Evolutionary conservation across 2,113 vertebrate genomes (phyloP), one percentile per base, ranked within the genome.

Genomic region (Motacilla alba): DNA sequence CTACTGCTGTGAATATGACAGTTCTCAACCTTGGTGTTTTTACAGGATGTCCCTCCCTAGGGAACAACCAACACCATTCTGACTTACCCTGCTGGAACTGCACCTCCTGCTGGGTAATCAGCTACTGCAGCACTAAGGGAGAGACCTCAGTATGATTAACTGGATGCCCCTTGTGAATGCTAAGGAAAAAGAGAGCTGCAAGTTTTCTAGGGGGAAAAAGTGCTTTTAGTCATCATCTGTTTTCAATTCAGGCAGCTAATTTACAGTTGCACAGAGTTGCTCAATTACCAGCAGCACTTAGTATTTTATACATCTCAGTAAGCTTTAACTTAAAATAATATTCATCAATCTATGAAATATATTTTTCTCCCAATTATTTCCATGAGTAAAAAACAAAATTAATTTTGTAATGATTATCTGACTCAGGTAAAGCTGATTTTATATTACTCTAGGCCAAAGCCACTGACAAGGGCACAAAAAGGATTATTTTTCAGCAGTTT

Each of bases 391-490:
- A 96, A 98, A 96, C 82, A 97, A 98, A 98, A 99, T 98, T 98
- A 98, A 98, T 98, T 99, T 99, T 99, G 98, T 97, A 99, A 99
- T 98, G 98, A 99, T 99, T 99, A 98, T 98, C 98, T 99, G 98
- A 99, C 98, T 98, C 97, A 96, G 98, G 98, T 98, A 98, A 98
- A 99, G 98, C 98, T 96, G 97, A 98, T 98, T 98, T 99, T 98
- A 97, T 98, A 97, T 98, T 97, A 98, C 98, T 98, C 96, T 97
- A 98, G 98, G 98, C 98, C 97, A 86, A 95, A 98, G 97, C 90
- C 96, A 96, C 97, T 98, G 98, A 98, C 98, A 98, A 98, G 99
- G 98, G 98, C 98, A 96, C 95, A 95, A 97, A 96, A 97, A 97
- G 97, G 98, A 98, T 98, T 98, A 98, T 98, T 98, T 98, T 98